Evolutionary conservation across 2,888 invertebrate species (phyloP).

Genomic region (Bhutanitis thaidina): DNA sequence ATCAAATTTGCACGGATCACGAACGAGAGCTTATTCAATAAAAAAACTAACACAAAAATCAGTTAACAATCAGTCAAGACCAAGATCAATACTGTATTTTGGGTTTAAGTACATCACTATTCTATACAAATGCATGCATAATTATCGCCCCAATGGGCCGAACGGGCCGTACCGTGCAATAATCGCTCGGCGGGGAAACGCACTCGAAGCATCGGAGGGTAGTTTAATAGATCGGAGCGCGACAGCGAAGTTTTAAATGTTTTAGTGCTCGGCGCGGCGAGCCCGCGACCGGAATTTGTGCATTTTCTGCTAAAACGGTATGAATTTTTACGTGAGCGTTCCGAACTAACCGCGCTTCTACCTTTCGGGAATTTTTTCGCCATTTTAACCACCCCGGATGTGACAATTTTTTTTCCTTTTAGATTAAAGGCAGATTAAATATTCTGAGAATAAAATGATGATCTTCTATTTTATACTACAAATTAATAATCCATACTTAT

Average conservation of each 20-base stretch:
- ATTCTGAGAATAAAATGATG: too few relatives aligned
- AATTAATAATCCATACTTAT: too few relatives aligned
- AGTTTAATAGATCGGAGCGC: background rate
- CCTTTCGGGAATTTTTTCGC: too few relatives aligned
- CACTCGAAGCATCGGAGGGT: background rate
- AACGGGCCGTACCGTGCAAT: background rate
- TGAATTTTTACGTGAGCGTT: background rate
- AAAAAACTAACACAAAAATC: too few relatives aligned
- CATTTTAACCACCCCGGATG: too few relatives aligned
- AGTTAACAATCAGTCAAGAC: too few relatives aligned
- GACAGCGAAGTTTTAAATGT: slow-evolving; percentile 1
- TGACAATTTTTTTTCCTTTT: too few relatives aligned
- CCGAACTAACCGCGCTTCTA: too few relatives aligned
- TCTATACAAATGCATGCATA: background rate
- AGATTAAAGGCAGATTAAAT: too few relatives aligned
- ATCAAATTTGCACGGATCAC: too few relatives aligned
- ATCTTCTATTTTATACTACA: too few relatives aligned
- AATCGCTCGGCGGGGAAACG: background rate
- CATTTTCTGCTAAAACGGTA: background rate
- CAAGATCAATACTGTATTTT: background rate
- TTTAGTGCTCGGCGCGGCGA: background rate
- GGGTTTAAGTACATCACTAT: background rate
- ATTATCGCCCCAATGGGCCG: background rate
- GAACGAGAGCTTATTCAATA: too few relatives aligned
- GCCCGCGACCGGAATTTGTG: background rate